Conservation (phyloP, 37 sponge, comb jelly and placozoan species). For the Cladorhizidae sp. region DNA sequence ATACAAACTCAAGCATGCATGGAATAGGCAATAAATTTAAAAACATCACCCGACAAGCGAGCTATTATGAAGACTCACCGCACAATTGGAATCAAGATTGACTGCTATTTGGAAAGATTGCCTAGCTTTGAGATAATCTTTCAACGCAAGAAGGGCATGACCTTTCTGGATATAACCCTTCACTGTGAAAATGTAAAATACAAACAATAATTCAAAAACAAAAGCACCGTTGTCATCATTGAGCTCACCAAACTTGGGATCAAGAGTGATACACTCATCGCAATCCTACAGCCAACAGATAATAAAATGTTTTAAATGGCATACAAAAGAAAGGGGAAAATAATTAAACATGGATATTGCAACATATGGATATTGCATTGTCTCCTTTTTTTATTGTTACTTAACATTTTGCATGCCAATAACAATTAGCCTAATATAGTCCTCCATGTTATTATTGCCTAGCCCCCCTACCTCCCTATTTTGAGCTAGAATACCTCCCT, state of each 20-base stretch:
- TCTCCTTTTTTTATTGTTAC: too few species aligned
- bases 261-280: slow-evolving; percentile 85
- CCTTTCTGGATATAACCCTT: slow-evolving; percentile 96
- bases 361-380: too few species aligned
- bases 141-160: slow-evolving; percentile 78
- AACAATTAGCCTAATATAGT: too few species aligned
- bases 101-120: slow-evolving; percentile 85
- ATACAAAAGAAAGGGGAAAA: too few species aligned
- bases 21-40: not conserved
- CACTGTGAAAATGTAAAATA: slow-evolving; percentile 46
- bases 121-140: slow-evolving; percentile 74
- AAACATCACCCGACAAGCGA: too few species aligned
- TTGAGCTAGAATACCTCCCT: too few species aligned
- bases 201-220: not conserved
- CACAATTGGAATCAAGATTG: slow-evolving; percentile 84
- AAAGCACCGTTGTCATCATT: not conserved
- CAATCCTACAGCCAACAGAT: slow-evolving; percentile 75
- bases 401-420: too few species aligned
- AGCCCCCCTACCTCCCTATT: too few species aligned
- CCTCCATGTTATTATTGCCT: too few species aligned
- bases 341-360: too few species aligned
- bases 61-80: slow-evolving; percentile 41
- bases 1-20: not conserved
- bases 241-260: slow-evolving; percentile 88
- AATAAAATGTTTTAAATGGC: too few species aligned